Percentiles rank a stretch among this genome's conserved stretches.
These are phyloP conservation scores for Otis tarda DNA, from an alignment of 2,113 vertebrate species.

Conservation along the genomic window DNA sequence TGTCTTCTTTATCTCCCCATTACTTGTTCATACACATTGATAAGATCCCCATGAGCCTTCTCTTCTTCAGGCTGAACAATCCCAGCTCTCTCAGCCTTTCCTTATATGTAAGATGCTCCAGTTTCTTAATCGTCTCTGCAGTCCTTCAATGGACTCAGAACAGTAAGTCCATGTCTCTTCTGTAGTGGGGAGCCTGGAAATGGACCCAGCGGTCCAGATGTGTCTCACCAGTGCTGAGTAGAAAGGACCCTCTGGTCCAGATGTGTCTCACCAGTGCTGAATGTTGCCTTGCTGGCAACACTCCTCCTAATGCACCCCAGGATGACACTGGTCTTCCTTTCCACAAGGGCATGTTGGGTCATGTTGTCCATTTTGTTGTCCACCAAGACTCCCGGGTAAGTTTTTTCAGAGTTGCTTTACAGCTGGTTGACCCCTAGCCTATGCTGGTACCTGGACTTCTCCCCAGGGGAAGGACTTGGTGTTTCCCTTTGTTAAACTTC, in stretches of 20 bases:
- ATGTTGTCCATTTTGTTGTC: neutral
- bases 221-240: neutral
- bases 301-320: neutral
- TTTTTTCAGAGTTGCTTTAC: neutral
- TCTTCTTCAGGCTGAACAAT: neutral
- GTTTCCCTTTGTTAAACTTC: neutral
- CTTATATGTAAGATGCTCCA: neutral
- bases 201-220: neutral
- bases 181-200: neutral
- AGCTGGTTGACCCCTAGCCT: neutral
- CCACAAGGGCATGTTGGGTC: neutral
- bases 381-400: neutral
- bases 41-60: neutral
- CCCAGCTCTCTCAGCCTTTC: neutral
- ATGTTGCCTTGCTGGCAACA: too few relatives aligned
- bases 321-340: neutral
- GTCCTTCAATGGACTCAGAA: neutral
- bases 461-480: neutral
- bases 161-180: neutral
- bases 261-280: neutral
- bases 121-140: neutral
- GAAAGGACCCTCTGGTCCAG: neutral
- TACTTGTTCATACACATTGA: neutral
- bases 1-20: neutral
- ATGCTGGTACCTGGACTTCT: neutral